Percentiles rank a stretch among this genome's conserved stretches.
Conservation (phyloP, 1,140 invertebrate species). For the Leguminivora glycinivorella region DNA sequence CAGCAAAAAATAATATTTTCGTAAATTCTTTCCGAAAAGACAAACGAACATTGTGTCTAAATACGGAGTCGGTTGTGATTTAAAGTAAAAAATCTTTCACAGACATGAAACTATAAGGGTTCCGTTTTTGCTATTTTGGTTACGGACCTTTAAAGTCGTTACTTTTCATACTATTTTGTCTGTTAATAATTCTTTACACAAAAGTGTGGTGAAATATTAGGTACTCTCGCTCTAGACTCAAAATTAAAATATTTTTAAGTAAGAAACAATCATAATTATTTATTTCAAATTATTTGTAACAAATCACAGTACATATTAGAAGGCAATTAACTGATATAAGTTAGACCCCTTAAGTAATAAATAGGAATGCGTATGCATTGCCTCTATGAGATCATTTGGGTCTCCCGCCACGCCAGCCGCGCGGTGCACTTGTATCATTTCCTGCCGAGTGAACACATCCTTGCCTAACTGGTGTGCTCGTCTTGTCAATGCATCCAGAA, state of each 20-base stretch:
- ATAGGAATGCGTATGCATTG: slow-evolving; percentile 91
- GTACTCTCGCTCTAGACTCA: background rate
- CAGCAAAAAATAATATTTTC: too few relatives aligned
- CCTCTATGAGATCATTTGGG: slow-evolving; percentile 83
- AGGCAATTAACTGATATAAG: slow-evolving; percentile 82
- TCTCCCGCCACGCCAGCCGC: slow-evolving; percentile 84
- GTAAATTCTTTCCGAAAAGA: too few relatives aligned
- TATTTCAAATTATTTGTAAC: slow-evolving; percentile 2
- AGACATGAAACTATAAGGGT: too few relatives aligned
- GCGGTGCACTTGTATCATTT: slow-evolving; percentile 84
- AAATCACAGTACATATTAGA: slow-evolving; percentile 38
- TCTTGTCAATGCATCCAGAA: slow-evolving; percentile 85
- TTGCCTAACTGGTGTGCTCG: slow-evolving; percentile 82
- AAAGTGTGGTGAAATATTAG: background rate
- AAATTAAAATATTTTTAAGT: background rate
- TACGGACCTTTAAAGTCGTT: too few relatives aligned
- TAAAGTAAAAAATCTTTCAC: too few relatives aligned
- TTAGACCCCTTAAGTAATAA: slow-evolving; percentile 91
- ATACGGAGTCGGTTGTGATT: too few relatives aligned
- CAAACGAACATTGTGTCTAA: too few relatives aligned
- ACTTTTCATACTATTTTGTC: too few relatives aligned
- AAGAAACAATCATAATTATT: slow-evolving; percentile 24
- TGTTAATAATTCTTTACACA: background rate
- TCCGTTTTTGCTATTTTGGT: too few relatives aligned
- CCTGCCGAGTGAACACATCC: slow-evolving; percentile 86